phyloP scores from a whole-genome alignment of 2,113 vertebrate genomes.

The Rhadina sibilatrix region DNA sequence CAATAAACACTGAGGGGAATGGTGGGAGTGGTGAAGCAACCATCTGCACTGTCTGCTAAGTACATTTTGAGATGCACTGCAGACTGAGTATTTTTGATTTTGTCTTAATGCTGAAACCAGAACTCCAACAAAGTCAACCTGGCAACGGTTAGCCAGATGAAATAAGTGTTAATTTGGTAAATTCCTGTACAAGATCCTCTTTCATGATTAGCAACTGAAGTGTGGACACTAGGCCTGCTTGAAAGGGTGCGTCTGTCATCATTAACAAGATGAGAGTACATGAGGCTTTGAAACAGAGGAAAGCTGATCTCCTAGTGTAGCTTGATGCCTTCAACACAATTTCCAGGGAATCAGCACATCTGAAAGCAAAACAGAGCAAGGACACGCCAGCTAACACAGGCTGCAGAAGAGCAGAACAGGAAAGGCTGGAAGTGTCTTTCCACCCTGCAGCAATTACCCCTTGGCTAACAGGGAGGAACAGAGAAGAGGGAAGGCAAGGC shows the following conservation, averaged over 20 bases:
- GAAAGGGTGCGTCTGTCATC: constrained; percentile 23
- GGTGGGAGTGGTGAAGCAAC: neutral
- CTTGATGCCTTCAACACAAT: constrained; percentile 47
- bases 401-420: neutral
- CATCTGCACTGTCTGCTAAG: constrained; percentile 4
- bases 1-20: neutral
- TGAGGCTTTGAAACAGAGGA: constrained; percentile 26
- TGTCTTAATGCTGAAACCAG: neutral
- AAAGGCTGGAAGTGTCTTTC: neutral
- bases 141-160: constrained; percentile 1
- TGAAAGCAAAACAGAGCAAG: neutral
- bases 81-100: neutral
- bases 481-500: neutral
- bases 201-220: constrained; percentile 42
- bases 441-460: neutral
- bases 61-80: neutral
- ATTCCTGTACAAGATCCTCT: constrained; percentile 46
- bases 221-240: neutral
- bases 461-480: neutral
- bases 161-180: constrained; percentile 61
- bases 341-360: constrained; percentile 32
- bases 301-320: constrained; percentile 49
- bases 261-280: constrained; percentile 48
- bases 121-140: neutral
- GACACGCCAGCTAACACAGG: neutral